Evolutionary conservation across 2,113 vertebrate species (phyloP).

Genomic region (Meleagris gallopavo): DNA sequence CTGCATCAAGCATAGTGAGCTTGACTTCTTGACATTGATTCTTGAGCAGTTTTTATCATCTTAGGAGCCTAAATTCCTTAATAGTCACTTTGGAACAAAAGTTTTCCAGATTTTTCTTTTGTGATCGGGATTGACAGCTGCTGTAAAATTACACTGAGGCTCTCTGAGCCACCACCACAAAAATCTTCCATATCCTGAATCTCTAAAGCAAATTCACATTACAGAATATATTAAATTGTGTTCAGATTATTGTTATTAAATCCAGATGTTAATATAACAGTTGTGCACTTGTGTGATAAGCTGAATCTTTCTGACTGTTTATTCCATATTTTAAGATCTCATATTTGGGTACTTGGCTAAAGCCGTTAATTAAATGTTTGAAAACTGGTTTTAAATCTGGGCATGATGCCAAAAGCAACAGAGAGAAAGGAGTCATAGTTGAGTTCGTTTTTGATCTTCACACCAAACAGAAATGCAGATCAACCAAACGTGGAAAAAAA

Average conservation of each 20-base stretch:
- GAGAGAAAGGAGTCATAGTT: background rate
- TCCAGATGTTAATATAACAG: slow-evolving; percentile 51
- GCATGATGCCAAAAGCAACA: slow-evolving; percentile 18
- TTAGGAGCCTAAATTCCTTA: background rate
- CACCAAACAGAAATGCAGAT: background rate
- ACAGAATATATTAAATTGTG: slow-evolving; percentile 37
- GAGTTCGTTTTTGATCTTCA: slow-evolving; percentile 1
- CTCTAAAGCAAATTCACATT: slow-evolving; percentile 39
- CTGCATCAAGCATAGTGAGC: background rate
- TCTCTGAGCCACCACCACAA: background rate
- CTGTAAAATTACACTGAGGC: background rate
- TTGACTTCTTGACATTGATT: background rate
- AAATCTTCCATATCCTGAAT: slow-evolving; percentile 44
- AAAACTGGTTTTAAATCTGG: slow-evolving; percentile 46
- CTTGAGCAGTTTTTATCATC: background rate
- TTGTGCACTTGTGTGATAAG: slow-evolving; percentile 43
- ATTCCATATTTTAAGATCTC: slow-evolving; percentile 48
- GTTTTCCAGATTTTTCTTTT: background rate
- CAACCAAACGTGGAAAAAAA: background rate
- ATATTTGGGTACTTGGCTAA: slow-evolving; percentile 37
- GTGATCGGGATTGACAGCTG: background rate
- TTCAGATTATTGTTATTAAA: slow-evolving; percentile 56
- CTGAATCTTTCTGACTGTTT: slow-evolving; percentile 10
- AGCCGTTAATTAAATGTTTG: slow-evolving; percentile 41
- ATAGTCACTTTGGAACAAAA: background rate